phyloP scores from a whole-genome alignment of 2,888 invertebrate genomes.

The Cybosia mesomella region DNA sequence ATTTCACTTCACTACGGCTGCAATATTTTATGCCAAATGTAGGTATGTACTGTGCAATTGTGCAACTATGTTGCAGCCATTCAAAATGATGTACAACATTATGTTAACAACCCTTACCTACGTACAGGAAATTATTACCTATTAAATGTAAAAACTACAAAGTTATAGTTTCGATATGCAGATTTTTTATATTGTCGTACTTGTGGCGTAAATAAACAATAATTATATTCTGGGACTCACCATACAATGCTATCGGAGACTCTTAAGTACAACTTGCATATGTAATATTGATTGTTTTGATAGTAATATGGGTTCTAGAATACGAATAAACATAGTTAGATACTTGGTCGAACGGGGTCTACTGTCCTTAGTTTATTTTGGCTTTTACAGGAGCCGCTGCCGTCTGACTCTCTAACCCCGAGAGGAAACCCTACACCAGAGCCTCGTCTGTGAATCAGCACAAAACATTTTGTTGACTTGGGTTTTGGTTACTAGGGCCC shows the following conservation, averaged over 20 bases:
- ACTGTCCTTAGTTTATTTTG: no score
- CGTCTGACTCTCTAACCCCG: no score
- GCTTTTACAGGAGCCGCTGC: no score
- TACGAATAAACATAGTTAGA: not conserved
- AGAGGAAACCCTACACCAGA: no score
- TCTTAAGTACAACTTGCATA: not conserved
- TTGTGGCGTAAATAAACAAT: not conserved
- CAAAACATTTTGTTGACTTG: no score
- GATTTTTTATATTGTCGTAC: not conserved
- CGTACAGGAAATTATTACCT: not conserved
- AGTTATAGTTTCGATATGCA: not conserved
- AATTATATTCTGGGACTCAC: no score
- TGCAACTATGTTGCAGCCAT: constrained; percentile 14
- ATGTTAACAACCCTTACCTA: not conserved
- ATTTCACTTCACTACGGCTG: not conserved
- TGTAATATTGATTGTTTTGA: no score
- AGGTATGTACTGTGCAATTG: not conserved
- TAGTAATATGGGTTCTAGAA: not conserved
- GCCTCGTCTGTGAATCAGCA: no score
- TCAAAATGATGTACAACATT: not conserved
- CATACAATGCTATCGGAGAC: no score
- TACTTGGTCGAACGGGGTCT: no score
- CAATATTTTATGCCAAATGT: not conserved
- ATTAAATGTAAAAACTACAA: no score
- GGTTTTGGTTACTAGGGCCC: no score